Percentiles rank a stretch among this genome's conserved stretches.
Evolutionary conservation across 1,140 invertebrate genomes (phyloP).

Genomic region (Arion vulgaris): DNA sequence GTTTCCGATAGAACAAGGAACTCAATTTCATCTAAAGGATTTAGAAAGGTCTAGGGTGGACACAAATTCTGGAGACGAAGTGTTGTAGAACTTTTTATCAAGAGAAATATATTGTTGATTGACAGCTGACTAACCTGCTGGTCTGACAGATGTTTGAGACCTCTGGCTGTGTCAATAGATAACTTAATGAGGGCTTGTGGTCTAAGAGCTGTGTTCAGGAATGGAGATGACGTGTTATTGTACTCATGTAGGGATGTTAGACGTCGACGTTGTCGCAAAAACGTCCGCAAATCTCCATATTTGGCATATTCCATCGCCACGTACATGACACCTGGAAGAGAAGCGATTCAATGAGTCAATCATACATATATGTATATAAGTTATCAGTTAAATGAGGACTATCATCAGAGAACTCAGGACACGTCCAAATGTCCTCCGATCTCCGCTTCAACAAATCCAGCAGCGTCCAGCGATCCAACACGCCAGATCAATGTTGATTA

Average conservation of each 20-base stretch:
- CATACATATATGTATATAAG: neutral
- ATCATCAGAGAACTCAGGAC: neutral
- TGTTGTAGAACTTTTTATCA: too few relatives aligned
- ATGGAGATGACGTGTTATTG: conserved; percentile 51
- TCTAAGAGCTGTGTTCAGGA: conserved; percentile 41
- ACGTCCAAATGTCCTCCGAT: too few relatives aligned
- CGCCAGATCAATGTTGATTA: too few relatives aligned
- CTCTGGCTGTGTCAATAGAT: conserved; percentile 60
- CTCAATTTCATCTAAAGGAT: too few relatives aligned
- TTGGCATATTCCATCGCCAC: conserved; percentile 67
- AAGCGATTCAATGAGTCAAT: too few relatives aligned
- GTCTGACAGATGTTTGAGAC: conserved; percentile 62
- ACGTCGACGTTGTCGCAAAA: conserved; percentile 60
- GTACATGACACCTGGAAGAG: conserved; percentile 59
- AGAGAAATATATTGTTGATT: too few relatives aligned
- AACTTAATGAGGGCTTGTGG: conserved; percentile 56
- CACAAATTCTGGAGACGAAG: too few relatives aligned
- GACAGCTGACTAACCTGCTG: conserved; percentile 64
- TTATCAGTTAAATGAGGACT: too few relatives aligned
- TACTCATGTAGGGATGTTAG: conserved; percentile 57
- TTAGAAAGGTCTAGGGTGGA: too few relatives aligned
- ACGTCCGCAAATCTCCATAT: conserved; percentile 64
- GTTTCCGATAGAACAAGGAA: too few relatives aligned
- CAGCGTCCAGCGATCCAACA: too few relatives aligned
- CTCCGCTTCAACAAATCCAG: too few relatives aligned